Percentiles rank a stretch among this genome's conserved stretches.
Conservation (phyloP, 2,888 invertebrate species). For the Tetranychus truncatus region DNA sequence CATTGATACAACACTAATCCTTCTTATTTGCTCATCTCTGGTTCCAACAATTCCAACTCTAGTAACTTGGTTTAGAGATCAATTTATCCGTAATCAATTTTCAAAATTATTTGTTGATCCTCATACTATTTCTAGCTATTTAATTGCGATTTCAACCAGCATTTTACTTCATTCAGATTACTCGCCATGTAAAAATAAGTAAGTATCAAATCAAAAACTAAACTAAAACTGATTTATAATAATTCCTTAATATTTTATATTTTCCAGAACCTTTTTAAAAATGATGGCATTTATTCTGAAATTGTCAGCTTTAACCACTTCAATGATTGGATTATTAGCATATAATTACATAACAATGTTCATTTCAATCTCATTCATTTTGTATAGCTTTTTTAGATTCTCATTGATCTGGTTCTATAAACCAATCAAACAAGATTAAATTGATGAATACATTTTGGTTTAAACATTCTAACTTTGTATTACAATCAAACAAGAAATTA, state of each 20-base stretch:
- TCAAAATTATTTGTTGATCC: neutral
- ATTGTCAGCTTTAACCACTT: neutral
- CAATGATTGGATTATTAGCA: neutral
- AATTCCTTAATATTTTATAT: neutral
- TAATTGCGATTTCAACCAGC: neutral
- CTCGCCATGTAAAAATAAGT: neutral
- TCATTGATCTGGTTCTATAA: neutral
- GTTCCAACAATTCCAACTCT: conserved; percentile 7
- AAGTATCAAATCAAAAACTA: neutral
- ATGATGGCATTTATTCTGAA: neutral
- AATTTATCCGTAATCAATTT: neutral
- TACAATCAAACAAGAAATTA: too few relatives aligned
- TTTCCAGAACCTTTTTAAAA: neutral
- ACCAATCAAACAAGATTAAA: neutral
- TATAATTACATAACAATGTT: neutral
- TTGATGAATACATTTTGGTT: neutral
- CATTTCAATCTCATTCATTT: neutral
- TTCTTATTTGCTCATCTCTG: neutral
- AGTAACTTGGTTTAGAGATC: conserved; percentile 3
- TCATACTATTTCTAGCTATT: neutral
- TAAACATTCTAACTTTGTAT: neutral
- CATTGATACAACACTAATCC: neutral
- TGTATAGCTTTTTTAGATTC: neutral
- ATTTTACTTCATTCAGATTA: neutral
- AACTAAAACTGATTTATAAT: neutral